Percentiles rank a stretch among this genome's conserved stretches.
Evolutionary conservation across 2,797 vertebrate species (phyloP).

Genomic region (Neosilurus mollespiculum): DNA sequence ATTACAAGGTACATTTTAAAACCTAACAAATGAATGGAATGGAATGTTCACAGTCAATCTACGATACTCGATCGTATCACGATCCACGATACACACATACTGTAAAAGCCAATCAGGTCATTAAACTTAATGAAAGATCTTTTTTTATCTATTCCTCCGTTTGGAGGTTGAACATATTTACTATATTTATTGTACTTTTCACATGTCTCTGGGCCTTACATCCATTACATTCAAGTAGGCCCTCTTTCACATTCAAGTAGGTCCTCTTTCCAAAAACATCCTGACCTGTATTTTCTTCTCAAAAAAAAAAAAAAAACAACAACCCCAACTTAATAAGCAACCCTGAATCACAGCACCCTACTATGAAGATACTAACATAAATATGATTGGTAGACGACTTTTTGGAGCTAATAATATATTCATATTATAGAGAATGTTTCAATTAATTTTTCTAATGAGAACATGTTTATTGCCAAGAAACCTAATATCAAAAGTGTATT

Average conservation of each 20-base stretch:
- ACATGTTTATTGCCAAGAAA: neutral
- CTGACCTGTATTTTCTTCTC: slow-evolving; percentile 34
- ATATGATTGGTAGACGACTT: neutral
- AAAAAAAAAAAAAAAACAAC: too few relatives aligned
- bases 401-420: neutral
- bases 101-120: neutral
- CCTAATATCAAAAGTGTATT: neutral
- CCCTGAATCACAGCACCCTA: slow-evolving; percentile 2
- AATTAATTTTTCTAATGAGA: neutral
- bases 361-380: slow-evolving; percentile 3
- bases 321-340: slow-evolving; percentile 29
- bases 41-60: neutral
- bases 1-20: neutral
- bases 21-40: neutral
- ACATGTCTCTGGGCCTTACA: neutral
- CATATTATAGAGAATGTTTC: slow-evolving; percentile 8
- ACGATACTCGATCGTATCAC: too few relatives aligned
- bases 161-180: slow-evolving; percentile 10
- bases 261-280: slow-evolving; percentile 19
- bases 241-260: too few relatives aligned
- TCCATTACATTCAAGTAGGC: too few relatives aligned
- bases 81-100: too few relatives aligned
- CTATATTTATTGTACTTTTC: neutral
- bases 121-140: neutral
- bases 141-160: neutral